phyloP scores from a whole-genome alignment of 2,113 vertebrate genomes.

The Haplochromis burtoni region DNA sequence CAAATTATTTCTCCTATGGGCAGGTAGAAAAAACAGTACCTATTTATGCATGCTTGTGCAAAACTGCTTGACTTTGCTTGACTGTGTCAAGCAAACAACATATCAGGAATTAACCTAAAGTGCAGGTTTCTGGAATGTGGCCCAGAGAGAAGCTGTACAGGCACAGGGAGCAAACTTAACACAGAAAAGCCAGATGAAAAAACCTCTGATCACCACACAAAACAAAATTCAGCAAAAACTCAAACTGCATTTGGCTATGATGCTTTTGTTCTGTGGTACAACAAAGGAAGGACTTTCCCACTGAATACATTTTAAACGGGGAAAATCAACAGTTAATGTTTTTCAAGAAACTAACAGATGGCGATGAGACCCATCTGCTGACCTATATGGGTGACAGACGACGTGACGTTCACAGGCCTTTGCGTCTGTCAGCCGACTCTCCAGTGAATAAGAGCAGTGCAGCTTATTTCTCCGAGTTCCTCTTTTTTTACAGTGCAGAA shows the following conservation, averaged over 20 bases:
- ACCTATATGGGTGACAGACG: background rate
- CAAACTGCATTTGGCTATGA: background rate
- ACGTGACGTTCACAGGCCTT: background rate
- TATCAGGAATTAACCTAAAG: background rate
- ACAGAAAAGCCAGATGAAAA: background rate
- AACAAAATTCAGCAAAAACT: background rate
- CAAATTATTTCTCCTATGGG: background rate
- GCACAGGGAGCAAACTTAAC: background rate
- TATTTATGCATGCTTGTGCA: background rate
- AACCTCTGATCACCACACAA: background rate
- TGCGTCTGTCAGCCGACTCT: background rate
- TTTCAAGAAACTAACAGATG: background rate
- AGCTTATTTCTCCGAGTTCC: background rate
- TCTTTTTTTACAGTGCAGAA: background rate
- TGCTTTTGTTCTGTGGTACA: background rate
- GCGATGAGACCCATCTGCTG: slow-evolving; percentile 4
- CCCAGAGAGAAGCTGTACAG: background rate
- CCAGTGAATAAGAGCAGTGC: background rate
- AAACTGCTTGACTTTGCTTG: background rate
- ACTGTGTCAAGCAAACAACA: background rate
- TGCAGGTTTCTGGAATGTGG: background rate
- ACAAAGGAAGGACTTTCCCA: background rate
- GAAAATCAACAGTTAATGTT: background rate
- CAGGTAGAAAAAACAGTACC: background rate
- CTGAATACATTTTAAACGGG: background rate